Percentiles rank a stretch among this genome's conserved stretches.
Conservation (phyloP, 2,113 vertebrate genomes). For the Nothoprocta perdicaria region DNA sequence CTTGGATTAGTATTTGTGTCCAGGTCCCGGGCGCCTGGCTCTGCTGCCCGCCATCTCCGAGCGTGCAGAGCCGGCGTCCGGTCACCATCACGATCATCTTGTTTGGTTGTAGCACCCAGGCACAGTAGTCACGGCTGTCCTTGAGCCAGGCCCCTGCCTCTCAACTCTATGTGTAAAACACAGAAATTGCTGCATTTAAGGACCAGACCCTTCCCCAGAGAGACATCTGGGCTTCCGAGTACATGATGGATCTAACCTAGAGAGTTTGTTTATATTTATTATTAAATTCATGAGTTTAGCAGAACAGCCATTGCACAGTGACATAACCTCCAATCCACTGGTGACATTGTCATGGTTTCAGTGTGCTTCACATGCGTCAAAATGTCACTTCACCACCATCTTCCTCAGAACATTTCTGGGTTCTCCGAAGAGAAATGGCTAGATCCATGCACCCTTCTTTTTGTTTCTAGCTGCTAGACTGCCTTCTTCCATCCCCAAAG, state of each 20-base stretch:
- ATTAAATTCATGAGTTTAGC: not conserved
- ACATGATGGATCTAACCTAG: not conserved
- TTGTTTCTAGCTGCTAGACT: not conserved
- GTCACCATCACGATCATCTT: not conserved
- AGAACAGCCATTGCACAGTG: not conserved
- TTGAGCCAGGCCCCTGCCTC: not conserved
- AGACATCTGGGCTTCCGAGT: not conserved
- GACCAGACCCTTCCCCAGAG: not conserved
- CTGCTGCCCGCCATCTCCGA: not conserved
- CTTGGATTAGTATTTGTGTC: not conserved
- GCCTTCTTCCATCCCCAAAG: not conserved
- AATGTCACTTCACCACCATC: not conserved
- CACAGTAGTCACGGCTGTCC: rapidly evolving
- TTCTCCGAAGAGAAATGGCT: not conserved
- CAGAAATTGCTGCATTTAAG: not conserved
- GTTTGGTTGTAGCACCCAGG: not conserved
- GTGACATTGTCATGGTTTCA: not conserved
- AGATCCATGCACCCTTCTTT: not conserved
- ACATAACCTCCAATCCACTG: not conserved
- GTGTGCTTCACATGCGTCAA: not conserved
- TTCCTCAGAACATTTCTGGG: not conserved
- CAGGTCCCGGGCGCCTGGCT: not conserved
- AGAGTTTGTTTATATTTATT: not conserved
- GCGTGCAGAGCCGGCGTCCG: not conserved
- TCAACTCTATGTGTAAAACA: rapidly evolving